Evolutionary conservation across 2,888 invertebrate genomes (phyloP).

Genomic region (Dusona sp.): DNA sequence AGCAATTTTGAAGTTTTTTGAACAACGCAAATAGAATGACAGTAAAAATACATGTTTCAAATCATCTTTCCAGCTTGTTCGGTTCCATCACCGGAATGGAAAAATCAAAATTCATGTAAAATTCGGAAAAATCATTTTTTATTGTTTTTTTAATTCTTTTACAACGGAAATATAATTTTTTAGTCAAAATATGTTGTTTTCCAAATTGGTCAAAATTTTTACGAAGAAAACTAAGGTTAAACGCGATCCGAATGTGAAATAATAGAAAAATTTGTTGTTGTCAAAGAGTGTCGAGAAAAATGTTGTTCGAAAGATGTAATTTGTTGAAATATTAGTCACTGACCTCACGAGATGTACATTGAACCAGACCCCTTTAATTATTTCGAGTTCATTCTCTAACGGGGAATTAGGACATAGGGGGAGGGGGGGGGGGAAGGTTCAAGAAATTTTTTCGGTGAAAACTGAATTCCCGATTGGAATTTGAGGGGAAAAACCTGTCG

Average conservation of each 20-base stretch:
- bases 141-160: neutral
- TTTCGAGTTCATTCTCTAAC: constrained; percentile 25
- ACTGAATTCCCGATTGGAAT: constrained; percentile 4
- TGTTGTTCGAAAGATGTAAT: neutral
- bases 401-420: constrained; percentile 20
- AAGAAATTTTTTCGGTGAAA: neutral
- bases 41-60: neutral
- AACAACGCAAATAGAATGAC: neutral
- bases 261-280: neutral
- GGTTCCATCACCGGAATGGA: neutral
- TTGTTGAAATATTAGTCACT: neutral
- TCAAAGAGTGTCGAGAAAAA: neutral
- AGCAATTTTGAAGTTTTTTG: neutral
- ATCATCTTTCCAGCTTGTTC: neutral
- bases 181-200: neutral
- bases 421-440: neutral
- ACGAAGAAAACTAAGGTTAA: neutral
- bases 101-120: neutral
- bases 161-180: neutral
- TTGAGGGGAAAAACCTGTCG: neutral
- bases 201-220: neutral
- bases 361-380: constrained; percentile 43
- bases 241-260: neutral
- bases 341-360: neutral
- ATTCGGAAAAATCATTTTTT: neutral